Percentiles rank a stretch among this genome's conserved stretches.
Evolutionary conservation across 2,888 invertebrate species (phyloP).

Genomic region (Agrenia bidenticulata): DNA sequence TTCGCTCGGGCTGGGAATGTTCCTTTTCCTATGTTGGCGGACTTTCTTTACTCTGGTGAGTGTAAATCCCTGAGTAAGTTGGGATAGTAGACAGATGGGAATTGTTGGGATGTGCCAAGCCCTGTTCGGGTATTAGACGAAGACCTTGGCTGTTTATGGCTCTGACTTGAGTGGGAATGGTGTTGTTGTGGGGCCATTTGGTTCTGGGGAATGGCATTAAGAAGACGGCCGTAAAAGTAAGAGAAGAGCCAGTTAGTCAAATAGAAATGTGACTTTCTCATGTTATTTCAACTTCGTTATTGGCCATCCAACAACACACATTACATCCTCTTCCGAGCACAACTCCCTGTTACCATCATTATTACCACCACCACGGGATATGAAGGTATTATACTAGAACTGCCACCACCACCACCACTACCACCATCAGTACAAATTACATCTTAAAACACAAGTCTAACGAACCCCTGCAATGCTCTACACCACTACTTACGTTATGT

Average conservation of each 20-base stretch:
- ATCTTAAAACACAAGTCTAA: too few relatives aligned
- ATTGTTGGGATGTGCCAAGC: not conserved
- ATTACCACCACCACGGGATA: not conserved
- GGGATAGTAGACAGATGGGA: not conserved
- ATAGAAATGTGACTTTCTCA: conserved; percentile 13
- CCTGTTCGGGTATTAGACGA: not conserved
- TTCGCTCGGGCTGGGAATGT: not conserved
- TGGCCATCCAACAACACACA: conserved; percentile 22
- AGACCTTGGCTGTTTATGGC: not conserved
- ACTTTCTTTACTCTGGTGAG: not conserved
- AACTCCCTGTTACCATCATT: conserved; percentile 1
- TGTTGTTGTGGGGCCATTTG: conserved; percentile 8
- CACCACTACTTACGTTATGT: too few relatives aligned
- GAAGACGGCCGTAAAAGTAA: conserved; percentile 8
- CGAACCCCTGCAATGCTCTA: too few relatives aligned
- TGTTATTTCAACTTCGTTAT: conserved; percentile 8
- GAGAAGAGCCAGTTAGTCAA: conserved; percentile 12
- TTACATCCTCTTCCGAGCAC: conserved; percentile 4
- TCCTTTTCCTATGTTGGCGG: not conserved
- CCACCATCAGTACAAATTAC: not conserved
- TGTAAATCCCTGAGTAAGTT: not conserved
- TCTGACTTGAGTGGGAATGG: conserved; percentile 12
- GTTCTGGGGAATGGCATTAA: conserved; percentile 5
- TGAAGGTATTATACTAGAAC: not conserved
- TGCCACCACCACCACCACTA: not conserved